A percentile compares a stretch with the other conserved stretches of the same genome.
phyloP scores from a whole-genome alignment of 2,797 vertebrate species.

The Myiotriccus ornatus region DNA sequence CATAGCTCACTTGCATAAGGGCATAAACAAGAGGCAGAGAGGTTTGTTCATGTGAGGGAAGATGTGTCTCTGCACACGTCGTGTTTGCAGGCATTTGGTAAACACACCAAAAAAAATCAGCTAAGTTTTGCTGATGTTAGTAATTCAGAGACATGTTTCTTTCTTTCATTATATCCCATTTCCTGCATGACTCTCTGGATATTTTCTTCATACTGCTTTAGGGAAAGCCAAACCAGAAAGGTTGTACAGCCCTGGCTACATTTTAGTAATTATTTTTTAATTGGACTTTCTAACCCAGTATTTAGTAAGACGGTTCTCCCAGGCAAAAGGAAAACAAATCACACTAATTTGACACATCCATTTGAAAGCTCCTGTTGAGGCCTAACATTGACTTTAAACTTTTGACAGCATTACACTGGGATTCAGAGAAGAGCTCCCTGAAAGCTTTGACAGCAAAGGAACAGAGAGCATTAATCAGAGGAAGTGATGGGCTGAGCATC shows the following conservation, averaged over 20 bases:
- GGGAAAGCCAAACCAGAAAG: background rate
- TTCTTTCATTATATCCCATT: background rate
- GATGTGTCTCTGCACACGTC: background rate
- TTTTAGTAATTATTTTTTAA: background rate
- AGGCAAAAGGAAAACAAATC: background rate
- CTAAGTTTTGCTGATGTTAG: background rate
- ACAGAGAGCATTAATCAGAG: background rate
- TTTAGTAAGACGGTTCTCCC: background rate
- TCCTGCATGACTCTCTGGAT: background rate
- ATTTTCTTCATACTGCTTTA: background rate
- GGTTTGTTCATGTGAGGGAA: rapidly evolving
- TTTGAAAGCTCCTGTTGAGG: background rate
- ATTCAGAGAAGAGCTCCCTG: background rate
- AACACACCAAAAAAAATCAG: background rate
- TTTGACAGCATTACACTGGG: background rate
- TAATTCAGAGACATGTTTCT: background rate
- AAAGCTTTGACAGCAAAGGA: background rate
- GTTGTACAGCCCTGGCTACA: rapidly evolving
- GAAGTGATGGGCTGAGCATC: background rate
- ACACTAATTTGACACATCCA: background rate
- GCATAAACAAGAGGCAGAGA: background rate
- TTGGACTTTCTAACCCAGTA: background rate
- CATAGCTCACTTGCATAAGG: background rate
- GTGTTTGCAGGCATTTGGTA: background rate
- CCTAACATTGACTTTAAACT: background rate